Evolutionary conservation across 1,140 invertebrate species (phyloP).

Genomic region (Rhizoglyphus robini): DNA sequence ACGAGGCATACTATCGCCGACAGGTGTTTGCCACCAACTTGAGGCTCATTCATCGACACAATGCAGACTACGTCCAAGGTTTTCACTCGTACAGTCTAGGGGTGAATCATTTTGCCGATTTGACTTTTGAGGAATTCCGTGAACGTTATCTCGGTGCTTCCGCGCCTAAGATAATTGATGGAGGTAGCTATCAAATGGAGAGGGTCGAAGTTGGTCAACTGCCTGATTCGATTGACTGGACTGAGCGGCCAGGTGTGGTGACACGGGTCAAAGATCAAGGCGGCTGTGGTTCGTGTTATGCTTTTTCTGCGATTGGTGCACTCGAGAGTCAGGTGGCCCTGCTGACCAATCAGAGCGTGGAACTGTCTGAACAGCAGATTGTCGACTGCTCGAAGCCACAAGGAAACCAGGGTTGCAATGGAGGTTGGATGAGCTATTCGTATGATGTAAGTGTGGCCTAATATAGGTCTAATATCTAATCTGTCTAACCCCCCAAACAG

Average conservation of each 20-base stretch:
- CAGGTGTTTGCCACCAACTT: neutral
- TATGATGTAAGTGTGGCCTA: too few species aligned
- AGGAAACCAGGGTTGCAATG: constrained; percentile 90
- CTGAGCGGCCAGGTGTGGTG: constrained; percentile 54
- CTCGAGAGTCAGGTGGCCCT: constrained; percentile 91
- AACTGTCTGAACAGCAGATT: constrained; percentile 91
- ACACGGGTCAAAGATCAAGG: constrained; percentile 73
- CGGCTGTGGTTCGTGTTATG: too few species aligned
- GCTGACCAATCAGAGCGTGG: constrained; percentile 62
- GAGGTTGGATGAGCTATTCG: constrained; percentile 83
- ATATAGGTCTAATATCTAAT: too few species aligned
- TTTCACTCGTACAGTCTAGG: neutral
- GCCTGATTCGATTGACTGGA: constrained; percentile 68
- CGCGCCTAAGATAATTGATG: too few species aligned
- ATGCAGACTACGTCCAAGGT: neutral
- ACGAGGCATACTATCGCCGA: neutral
- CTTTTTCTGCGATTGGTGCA: constrained; percentile 79
- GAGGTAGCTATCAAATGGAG: too few species aligned
- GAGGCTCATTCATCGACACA: neutral
- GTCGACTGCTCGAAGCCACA: constrained; percentile 79
- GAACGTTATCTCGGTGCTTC: constrained; percentile 55
- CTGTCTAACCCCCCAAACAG: constrained; percentile 61
- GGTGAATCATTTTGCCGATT: constrained; percentile 17
- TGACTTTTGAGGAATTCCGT: constrained; percentile 50
- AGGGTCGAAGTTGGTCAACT: constrained; percentile 35